These are phyloP conservation scores for Oncorhynchus gorbuscha DNA, from an alignment of 2,113 vertebrate species.

Conservation along the genomic window DNA sequence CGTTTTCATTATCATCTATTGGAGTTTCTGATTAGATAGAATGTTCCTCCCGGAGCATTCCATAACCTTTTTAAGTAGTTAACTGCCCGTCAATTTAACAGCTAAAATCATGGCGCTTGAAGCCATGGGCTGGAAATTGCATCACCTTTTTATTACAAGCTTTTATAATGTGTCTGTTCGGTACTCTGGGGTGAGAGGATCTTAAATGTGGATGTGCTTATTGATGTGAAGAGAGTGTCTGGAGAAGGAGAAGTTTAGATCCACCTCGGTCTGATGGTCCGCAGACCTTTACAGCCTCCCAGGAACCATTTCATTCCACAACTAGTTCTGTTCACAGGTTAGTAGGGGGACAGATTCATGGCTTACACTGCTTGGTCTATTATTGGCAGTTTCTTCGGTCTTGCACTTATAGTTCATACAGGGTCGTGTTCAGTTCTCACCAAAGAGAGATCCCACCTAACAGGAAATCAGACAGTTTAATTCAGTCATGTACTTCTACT, in stretches of 20 bases:
- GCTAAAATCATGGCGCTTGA: conserved; percentile 60
- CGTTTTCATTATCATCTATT: conserved; percentile 72
- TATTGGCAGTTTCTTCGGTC: too few relatives aligned
- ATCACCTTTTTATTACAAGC: conserved; percentile 51
- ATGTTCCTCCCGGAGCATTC: conserved; percentile 62
- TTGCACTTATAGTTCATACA: too few relatives aligned
- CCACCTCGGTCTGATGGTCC: conserved; percentile 63
- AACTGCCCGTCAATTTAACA: conserved; percentile 70
- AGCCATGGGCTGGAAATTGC: conserved; percentile 57
- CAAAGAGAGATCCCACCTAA: too few relatives aligned
- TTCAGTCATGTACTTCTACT: too few relatives aligned
- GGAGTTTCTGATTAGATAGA: conserved; percentile 71
- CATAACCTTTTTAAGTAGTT: conserved; percentile 73
- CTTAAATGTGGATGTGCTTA: conserved; percentile 47
- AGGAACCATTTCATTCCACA: conserved; percentile 39
- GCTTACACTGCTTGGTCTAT: too few relatives aligned
- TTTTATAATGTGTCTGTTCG: conserved; percentile 56
- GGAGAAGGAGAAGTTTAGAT: conserved; percentile 60
- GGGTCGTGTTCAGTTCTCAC: too few relatives aligned
- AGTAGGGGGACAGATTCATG: too few relatives aligned
- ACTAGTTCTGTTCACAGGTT: background rate
- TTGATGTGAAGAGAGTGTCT: conserved; percentile 57
- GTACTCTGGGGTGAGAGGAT: conserved; percentile 43
- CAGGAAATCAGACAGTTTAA: too few relatives aligned
- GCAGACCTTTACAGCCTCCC: conserved; percentile 19